Evolutionary conservation across 2,797 vertebrate genomes (phyloP).

Genomic region (Chrosomus eos): DNA sequence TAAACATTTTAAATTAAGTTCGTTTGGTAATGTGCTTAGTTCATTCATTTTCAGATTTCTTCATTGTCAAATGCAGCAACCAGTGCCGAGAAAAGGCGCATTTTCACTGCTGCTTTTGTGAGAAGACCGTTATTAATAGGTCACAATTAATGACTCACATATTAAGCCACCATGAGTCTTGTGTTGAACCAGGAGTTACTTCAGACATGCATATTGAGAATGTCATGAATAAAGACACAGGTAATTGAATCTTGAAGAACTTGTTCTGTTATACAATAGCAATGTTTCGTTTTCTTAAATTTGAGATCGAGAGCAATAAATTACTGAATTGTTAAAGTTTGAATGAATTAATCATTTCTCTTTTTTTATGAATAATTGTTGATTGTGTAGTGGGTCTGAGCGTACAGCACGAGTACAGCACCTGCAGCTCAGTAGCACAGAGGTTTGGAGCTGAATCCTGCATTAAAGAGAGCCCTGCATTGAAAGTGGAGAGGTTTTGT

Average conservation of each 20-base stretch:
- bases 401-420: constrained; percentile 83
- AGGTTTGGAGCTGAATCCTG: constrained; percentile 65
- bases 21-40: too few relatives aligned
- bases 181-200: too few relatives aligned
- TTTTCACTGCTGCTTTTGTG: too few relatives aligned
- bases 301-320: not conserved
- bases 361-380: not conserved
- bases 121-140: too few relatives aligned
- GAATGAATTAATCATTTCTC: not conserved
- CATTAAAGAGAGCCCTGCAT: constrained; percentile 33
- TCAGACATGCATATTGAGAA: too few relatives aligned
- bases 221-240: not conserved
- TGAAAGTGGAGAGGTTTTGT: constrained; percentile 21
- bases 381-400: constrained; percentile 87
- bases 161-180: not conserved
- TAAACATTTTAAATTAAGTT: too few relatives aligned
- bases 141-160: not conserved
- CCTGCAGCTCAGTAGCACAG: constrained; percentile 80
- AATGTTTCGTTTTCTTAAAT: not conserved
- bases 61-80: too few relatives aligned
- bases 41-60: too few relatives aligned
- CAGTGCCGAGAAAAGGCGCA: too few relatives aligned
- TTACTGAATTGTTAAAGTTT: not conserved
- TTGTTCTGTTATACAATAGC: not conserved
- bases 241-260: not conserved